Evolutionary conservation across 2,113 vertebrate species (phyloP).

Genomic region (Sitta europaea): DNA sequence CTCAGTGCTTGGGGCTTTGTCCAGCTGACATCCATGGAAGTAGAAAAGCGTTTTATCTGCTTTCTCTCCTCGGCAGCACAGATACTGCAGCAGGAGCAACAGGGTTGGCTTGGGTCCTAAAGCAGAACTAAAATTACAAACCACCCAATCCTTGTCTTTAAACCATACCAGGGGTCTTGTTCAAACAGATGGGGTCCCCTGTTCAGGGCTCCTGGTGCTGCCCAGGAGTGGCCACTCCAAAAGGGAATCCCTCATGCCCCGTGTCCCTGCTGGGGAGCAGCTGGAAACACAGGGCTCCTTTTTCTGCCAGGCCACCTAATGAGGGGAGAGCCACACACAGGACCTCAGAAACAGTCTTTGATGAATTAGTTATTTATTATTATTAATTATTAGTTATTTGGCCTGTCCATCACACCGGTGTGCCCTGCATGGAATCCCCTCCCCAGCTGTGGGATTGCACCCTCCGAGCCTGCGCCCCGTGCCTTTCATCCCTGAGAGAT

Average conservation of each 20-base stretch:
- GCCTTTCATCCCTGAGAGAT: not conserved
- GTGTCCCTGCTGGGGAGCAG: not conserved
- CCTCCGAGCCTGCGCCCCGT: accelerated
- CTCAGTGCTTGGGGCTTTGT: not conserved
- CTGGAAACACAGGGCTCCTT: not conserved
- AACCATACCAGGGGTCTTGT: accelerated
- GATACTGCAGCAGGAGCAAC: not conserved
- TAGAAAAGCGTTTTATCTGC: not conserved
- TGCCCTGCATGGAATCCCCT: not conserved
- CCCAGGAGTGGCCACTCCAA: not conserved
- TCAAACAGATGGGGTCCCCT: not conserved
- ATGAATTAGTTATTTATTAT: not conserved
- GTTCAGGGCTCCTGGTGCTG: not conserved
- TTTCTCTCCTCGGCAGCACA: not conserved
- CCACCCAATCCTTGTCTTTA: not conserved
- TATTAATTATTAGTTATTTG: not conserved
- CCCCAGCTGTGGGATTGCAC: accelerated
- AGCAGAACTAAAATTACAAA: not conserved
- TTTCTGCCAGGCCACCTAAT: not conserved
- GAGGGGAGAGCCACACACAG: not conserved
- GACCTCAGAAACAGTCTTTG: not conserved
- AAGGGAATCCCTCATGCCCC: accelerated
- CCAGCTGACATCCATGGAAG: not conserved
- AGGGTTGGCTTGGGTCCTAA: not conserved
- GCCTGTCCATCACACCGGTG: not conserved